Evolutionary conservation across 2,797 vertebrate species (phyloP), one percentile per base, ranked within the genome.

Genomic region (Acanthopagrus latus): DNA sequence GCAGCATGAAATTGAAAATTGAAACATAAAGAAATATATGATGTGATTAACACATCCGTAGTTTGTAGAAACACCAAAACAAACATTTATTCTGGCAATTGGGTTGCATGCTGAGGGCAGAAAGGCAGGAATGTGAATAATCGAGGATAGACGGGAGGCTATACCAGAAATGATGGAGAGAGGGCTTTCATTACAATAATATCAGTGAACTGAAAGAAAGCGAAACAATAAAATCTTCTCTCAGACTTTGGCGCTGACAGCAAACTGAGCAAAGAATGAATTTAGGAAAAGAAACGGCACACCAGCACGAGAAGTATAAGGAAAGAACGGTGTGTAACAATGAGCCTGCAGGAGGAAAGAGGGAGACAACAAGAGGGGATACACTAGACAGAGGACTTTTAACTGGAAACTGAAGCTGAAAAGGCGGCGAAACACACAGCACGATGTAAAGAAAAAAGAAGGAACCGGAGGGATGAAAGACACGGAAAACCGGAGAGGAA

Each of bases 401-500:
- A 68, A 74, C 64, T 72, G 54, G 54, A 80, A 82, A 41, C 3
- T 47, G 68, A 64, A 77, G 65, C 51, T 56, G 70, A 73, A 67
- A 55, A 48, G 33, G 71, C 23, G 21, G 55, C 59, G 23, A 58
- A 57, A 64, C 38, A 74, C 57, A 60, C 58, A 57, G 76, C n/a
- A 43, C 20, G 10, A 71, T 48, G 54, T 50, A 52, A 82, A 82
- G 46, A 13, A 68, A 41, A 44, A 69, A 52, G 54, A 51, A 79
- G 72, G 71, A 85, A 76, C 12, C 23, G 46, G 38, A 62, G 56
- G 78, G 68, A 82, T 78, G 66, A 69, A 86, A 82, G 82, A 70
- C 77, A 72, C 29, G 46, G 68, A 81, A 64, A 81, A 64, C 58
- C 59, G 69, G 59, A 68, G 60, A 83, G 74, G 58, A 64, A 52